Evolutionary conservation across 1,140 invertebrate genomes (phyloP).

Genomic region (Megalopta genalis): DNA sequence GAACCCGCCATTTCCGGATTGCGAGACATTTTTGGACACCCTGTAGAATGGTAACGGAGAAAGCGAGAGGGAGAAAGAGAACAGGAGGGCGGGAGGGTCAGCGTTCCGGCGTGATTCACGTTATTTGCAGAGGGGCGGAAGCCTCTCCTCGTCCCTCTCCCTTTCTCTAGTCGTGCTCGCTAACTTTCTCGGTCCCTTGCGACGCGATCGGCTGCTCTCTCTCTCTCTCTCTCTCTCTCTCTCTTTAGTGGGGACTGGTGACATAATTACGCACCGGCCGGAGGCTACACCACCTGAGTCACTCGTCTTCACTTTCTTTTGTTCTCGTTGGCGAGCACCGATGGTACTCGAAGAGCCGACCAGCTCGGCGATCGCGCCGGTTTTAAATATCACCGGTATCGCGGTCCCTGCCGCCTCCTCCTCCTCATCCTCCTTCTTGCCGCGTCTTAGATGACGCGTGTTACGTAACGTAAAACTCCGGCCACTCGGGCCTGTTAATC

Average conservation of each 20-base stretch:
- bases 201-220: slow-evolving; percentile 38
- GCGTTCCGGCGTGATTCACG: slow-evolving; percentile 58
- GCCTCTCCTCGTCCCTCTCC: slow-evolving; percentile 24
- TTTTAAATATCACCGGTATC: slow-evolving; percentile 35
- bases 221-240: slow-evolving; percentile 42
- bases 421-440: too few relatives aligned
- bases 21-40: too few relatives aligned
- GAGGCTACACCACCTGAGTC: slow-evolving; percentile 67
- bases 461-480: slow-evolving; percentile 32
- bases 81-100: background rate
- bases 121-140: slow-evolving; percentile 61
- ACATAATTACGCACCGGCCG: slow-evolving; percentile 69
- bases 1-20: too few relatives aligned
- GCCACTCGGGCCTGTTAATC: slow-evolving; percentile 26
- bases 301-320: slow-evolving; percentile 62
- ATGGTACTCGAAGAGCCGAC: slow-evolving; percentile 33
- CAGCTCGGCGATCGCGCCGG: background rate
- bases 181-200: slow-evolving; percentile 35
- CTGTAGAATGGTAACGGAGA: slow-evolving; percentile 52
- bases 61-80: background rate
- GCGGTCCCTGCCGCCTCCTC: slow-evolving; percentile 1
- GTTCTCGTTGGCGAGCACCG: slow-evolving; percentile 39
- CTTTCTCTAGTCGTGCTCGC: background rate
- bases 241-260: slow-evolving; percentile 57
- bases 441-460: slow-evolving; percentile 33